phyloP scores from a whole-genome alignment of 2,888 invertebrate species.

The Caenorhabditis sp. region DNA sequence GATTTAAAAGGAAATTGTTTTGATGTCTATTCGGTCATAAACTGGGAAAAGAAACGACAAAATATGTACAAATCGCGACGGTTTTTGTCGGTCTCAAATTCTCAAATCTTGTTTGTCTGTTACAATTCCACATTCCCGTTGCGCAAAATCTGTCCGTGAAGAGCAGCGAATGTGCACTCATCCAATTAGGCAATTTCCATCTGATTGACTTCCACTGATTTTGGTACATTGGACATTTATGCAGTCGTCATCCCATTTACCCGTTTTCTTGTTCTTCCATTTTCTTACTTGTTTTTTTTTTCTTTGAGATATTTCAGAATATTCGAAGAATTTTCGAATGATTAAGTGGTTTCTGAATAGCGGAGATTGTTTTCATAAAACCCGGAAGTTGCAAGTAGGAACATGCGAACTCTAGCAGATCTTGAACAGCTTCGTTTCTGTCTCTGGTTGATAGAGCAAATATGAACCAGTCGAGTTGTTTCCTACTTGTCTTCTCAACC shows the following conservation, averaged over 20 bases:
- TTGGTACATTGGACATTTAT: not conserved
- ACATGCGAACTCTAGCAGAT: not conserved
- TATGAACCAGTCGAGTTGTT: constrained; percentile 8
- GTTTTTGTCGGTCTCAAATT: not conserved
- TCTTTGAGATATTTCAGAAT: too few relatives aligned
- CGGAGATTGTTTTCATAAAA: not conserved
- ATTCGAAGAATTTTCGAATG: too few relatives aligned
- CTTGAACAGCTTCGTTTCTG: not conserved
- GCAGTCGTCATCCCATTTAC: constrained; percentile 15
- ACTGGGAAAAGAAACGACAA: not conserved
- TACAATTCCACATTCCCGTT: constrained; percentile 9
- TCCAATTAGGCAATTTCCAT: constrained; percentile 55
- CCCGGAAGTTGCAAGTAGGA: not conserved
- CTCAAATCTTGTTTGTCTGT: constrained; percentile 9
- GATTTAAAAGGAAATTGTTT: constrained; percentile 19
- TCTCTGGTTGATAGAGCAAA: constrained; percentile 17
- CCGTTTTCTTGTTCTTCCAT: not conserved
- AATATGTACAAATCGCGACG: constrained; percentile 11
- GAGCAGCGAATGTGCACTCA: constrained; percentile 49
- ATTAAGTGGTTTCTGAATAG: not conserved
- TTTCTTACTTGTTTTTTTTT: not conserved
- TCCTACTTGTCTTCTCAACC: not conserved
- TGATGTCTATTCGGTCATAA: constrained; percentile 14
- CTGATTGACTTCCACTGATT: constrained; percentile 37
- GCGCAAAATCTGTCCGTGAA: constrained; percentile 3